Evolutionary conservation across 2,113 vertebrate species (phyloP), one percentile per base, ranked within the genome.

Genomic region (Aramus guarauna): DNA sequence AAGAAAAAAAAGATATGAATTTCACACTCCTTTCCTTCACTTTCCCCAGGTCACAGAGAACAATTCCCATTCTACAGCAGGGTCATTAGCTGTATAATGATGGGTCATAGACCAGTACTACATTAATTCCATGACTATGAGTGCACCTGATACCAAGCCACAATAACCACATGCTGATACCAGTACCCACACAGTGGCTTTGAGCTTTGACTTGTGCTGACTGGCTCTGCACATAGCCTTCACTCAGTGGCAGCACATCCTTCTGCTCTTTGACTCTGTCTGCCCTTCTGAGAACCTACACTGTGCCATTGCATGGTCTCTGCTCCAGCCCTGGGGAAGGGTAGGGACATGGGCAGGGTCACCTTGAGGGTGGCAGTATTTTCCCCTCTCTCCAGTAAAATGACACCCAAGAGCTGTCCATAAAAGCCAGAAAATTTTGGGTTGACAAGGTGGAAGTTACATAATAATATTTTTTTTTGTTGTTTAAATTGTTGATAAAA

Each of bases 21-120:
- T 87, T 55, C 9, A 21, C 17, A 27, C 4, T 76, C 50, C 21
- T 56, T 72, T 66, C 34, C 50, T 86, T 74, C 41, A 14, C 34
- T 68, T 86, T 84, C 24, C 36, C 11, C 36, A 39, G 63, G 68
- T 93, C 77, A 69, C 55, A 66, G 37, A 81, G 72, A 73, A 73
- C 39, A 95, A 92, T 89, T 36, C 19, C 15, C 29, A 34, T 23
- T 41, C 71, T 76, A 9, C n/a, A 78, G 52, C n/a, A 75, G n/a
- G 69, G 66, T 90, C 83, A 76, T 94, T 68, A 86, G 48, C 43
- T 83, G 63, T 75, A 80, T 73, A 64, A 86, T 12, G 53, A 29
- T 16, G 66, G 60, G 71, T 85, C 53, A 63, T 7, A 96, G 66
- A 94, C 66, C 37, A 92, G 20, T 39, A 39, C 15, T 72, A 26